Evolutionary conservation across 2,113 vertebrate genomes (phyloP).

Genomic region (Delphinapterus leucas): DNA sequence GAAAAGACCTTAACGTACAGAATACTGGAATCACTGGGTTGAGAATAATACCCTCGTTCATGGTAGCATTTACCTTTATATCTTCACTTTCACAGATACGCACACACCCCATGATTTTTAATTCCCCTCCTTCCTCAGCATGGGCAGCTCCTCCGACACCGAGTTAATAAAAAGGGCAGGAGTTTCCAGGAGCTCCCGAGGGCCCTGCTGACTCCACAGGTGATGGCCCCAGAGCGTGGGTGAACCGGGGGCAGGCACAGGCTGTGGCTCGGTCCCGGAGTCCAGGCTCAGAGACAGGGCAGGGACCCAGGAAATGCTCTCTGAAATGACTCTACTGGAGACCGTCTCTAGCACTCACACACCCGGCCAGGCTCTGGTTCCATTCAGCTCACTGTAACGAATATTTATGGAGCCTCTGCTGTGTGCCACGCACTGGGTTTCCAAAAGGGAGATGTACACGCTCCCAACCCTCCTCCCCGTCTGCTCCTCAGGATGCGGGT

Average conservation of each 20-base stretch:
- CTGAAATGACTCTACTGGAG: background rate
- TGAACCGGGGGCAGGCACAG: background rate
- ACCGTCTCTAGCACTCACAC: background rate
- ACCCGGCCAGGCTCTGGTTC: background rate
- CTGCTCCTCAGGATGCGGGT: no score
- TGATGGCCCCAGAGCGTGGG: background rate
- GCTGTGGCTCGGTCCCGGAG: background rate
- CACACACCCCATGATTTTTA: background rate
- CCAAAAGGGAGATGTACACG: rapidly evolving
- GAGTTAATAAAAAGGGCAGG: background rate
- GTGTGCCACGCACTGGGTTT: background rate
- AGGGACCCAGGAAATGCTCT: background rate
- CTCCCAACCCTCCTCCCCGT: rapidly evolving
- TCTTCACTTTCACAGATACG: background rate
- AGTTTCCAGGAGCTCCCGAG: background rate
- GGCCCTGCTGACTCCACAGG: rapidly evolving
- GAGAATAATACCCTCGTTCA: background rate
- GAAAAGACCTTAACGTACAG: background rate
- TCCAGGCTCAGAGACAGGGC: background rate
- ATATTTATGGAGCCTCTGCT: rapidly evolving
- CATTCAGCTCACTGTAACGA: background rate
- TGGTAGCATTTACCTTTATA: background rate
- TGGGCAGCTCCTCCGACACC: background rate
- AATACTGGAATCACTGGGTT: background rate
- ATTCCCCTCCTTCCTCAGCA: background rate